Base-by-base conservation (phyloP, 2,797 vertebrate species). In the Anolis apletophallus region DNA sequence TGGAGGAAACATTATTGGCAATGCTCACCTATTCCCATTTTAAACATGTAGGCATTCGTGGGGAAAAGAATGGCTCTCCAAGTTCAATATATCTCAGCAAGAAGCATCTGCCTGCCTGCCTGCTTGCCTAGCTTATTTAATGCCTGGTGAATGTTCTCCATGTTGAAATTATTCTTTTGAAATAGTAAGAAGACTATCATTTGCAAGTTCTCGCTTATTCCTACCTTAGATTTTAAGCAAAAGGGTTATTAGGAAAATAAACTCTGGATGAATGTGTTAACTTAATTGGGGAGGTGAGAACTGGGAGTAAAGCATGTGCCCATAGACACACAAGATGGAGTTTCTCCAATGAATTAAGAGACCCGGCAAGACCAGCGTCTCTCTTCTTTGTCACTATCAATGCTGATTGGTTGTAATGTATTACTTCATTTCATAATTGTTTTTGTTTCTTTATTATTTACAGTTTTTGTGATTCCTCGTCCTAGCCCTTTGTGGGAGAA, bases 1-100 rank as follows among this genome's bases (percentile, higher is more conserved):
- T 89, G 87, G 91, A 93, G 88, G 86, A 89, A 95, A 92, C 80
- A 81, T 71, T 88, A 93, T 91, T 94, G 94, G 88, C 86, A 89
- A 64, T 85, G 91, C 81, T 95, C 93, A 95, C 93, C 94, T 95
- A 95, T 94, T 95, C 90, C 93, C 93, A 67, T 88, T 91, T 91
- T 89, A 90, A 94, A 94, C 81, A 93, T 92, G 94, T 75, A 61
- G 86, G 88, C 87, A 94, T 86, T 92, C 90, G 95, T 67, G 88
- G 54, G 78, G 13, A n/a, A 40, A 67, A 80, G 59, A 92, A 94
- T 92, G n/a, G 59, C 80, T 75, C 80, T 83, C 87, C 59, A 17
- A 91, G 94, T 93, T 93, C 90, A 86, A 67, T 89, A 93, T 91
- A 93, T 92, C 94, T 92, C 91, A 81, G 94, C 92, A 94, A 95